Evolutionary conservation across 2,113 vertebrate genomes (phyloP).

Genomic region (Microcebus lehilahytsara): DNA sequence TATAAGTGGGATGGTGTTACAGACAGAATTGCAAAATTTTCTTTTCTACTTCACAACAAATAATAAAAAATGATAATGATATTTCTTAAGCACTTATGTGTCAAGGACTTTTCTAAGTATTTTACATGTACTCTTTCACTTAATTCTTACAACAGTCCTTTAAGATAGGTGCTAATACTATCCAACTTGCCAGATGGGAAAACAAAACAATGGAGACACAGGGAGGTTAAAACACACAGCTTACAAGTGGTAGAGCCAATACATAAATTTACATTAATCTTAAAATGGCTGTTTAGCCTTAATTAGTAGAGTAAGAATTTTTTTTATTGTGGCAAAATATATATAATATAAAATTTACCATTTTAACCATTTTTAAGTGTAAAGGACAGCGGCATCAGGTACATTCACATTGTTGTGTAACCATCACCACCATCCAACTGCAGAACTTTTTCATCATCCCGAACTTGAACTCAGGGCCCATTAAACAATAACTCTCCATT

Average conservation of each 20-base stretch:
- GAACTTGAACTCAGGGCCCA: neutral
- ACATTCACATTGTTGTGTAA: neutral
- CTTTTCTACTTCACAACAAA: neutral
- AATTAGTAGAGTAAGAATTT: neutral
- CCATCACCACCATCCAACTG: neutral
- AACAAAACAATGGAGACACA: neutral
- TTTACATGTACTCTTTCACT: neutral
- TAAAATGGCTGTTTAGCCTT: neutral
- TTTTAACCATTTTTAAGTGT: neutral
- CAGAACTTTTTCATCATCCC: neutral
- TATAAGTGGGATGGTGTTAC: neutral
- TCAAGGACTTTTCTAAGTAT: neutral
- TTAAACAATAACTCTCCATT: neutral
- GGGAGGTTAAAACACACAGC: neutral
- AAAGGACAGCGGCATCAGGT: neutral
- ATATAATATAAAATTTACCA: neutral
- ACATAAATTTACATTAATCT: neutral
- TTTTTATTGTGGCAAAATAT: neutral
- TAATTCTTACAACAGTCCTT: neutral
- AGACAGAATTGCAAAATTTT: neutral
- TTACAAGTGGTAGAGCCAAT: neutral
- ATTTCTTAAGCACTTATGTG: neutral
- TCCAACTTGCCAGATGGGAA: neutral
- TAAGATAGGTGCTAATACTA: neutral
- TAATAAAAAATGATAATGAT: neutral